Evolutionary conservation across 2,113 vertebrate genomes (phyloP).

Genomic region (Phoenicopterus ruber): DNA sequence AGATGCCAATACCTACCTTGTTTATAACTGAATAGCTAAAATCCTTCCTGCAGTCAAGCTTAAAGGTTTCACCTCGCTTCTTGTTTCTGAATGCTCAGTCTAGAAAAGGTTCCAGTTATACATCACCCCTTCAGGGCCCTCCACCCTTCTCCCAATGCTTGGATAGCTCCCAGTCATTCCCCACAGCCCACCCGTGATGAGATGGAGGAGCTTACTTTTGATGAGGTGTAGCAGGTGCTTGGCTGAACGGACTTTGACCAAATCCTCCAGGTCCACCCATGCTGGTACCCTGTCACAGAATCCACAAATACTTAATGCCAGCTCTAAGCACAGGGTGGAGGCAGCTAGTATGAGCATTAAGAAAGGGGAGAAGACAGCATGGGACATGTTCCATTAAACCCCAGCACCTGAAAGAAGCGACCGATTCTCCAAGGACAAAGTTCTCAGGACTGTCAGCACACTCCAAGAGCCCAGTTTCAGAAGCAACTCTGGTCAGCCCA

Average conservation of each 20-base stretch:
- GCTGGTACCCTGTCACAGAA: slow-evolving; percentile 80
- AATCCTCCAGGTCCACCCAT: slow-evolving; percentile 88
- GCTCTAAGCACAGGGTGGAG: neutral
- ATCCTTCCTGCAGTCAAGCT: neutral
- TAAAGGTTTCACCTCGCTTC: neutral
- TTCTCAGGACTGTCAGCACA: neutral
- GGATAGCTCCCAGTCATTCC: neutral
- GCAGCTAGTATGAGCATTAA: neutral
- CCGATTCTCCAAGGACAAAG: neutral
- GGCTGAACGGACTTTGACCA: slow-evolving; percentile 90
- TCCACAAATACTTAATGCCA: slow-evolving; percentile 32
- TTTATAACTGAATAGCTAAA: neutral
- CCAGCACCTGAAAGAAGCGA: neutral
- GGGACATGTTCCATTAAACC: neutral
- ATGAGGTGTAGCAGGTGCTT: slow-evolving; percentile 88
- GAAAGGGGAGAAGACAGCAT: neutral
- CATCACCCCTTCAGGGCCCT: neutral
- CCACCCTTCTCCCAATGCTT: neutral
- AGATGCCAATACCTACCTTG: neutral
- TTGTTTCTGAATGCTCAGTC: neutral
- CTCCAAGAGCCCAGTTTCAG: neutral
- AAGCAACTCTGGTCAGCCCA: neutral
- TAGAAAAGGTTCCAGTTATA: neutral
- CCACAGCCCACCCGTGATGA: neutral
- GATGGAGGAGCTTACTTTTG: slow-evolving; percentile 84